Base-by-base conservation (phyloP, 2,888 invertebrate genomes). In the Slavum lentiscoides region DNA sequence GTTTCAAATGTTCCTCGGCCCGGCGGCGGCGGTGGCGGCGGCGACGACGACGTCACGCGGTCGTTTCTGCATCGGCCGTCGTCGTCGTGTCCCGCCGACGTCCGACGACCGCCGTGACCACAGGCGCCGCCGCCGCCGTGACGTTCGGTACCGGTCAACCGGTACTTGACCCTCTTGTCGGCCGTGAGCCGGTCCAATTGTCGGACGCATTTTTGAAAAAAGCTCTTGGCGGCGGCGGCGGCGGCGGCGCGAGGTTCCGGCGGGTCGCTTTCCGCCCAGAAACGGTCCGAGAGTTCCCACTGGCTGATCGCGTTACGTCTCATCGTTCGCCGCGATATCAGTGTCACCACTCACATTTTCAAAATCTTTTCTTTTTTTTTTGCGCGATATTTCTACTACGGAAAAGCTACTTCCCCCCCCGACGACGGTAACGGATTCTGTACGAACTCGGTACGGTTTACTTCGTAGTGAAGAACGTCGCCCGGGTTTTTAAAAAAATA, bases 201-300 rank as follows among this genome's bases (percentile, higher is more conserved):
- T 7, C 68, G 75, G n/a, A 11, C 68, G 68, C 67, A 75, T 11
- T 55, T 69, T 11, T 21, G 75, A 30, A 82, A 61, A 64, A 82
- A 62, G 8, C 68, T 19, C 49, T 37, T 30, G 30, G 30, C 30
- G 23, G 53, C 68, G n/a, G 39, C n/a, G n/a, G n/a, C n/a, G n/a
- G n/a, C 75, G n/a, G 21, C 55, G 9, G 23, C 39, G 19, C 67
- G 49, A 30, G 82, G 74, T 53, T 74, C 75, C 64, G 75, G 74
- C 15, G 67, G 82, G 13, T 62, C 75, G 68, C 82, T 82, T 62
- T 77, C 77, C 77, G 82, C 81, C 82, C 82, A 74, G 17, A 82
- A 82, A 23, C 61, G 76, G 11, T 61, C 68, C 13, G 82, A 66
- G 8, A 82, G 66, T 19, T 74, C 81, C 81, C 81, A 67, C 13